A percentile compares a stretch with the other conserved stretches of the same genome.
phyloP scores from a whole-genome alignment of 1,140 invertebrate species.

The Drosophila melanogaster region Release_6_plus_ISO1_MT NC_004354.4:10296001-10296500 shows the following conservation, averaged over 20 bases:
- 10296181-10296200: neutral
- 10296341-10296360: slow-evolving; percentile 32
- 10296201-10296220: neutral
- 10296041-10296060: slow-evolving; percentile 2
- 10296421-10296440: slow-evolving; percentile 38
- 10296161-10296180: neutral
- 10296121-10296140: too few species aligned
- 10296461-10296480: slow-evolving; percentile 35
- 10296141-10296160: too few species aligned
- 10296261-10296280: slow-evolving; percentile 5
- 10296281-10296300: slow-evolving; percentile 19
- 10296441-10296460: neutral
- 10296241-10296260: slow-evolving; percentile 9
- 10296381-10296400: neutral
- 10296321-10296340: slow-evolving; percentile 49
- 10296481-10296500: too few species aligned
- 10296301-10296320: slow-evolving; percentile 53
- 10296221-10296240: slow-evolving; percentile 3
- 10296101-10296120: neutral
- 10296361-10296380: neutral
- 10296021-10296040: slow-evolving; percentile 21
- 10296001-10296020: slow-evolving; percentile 19
- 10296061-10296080: slow-evolving; percentile 24
- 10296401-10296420: slow-evolving; percentile 64
- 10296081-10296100: neutral